Evolutionary conservation across 1,140 invertebrate species (phyloP).

Genomic region (Drosophila equinoxialis): DNA sequence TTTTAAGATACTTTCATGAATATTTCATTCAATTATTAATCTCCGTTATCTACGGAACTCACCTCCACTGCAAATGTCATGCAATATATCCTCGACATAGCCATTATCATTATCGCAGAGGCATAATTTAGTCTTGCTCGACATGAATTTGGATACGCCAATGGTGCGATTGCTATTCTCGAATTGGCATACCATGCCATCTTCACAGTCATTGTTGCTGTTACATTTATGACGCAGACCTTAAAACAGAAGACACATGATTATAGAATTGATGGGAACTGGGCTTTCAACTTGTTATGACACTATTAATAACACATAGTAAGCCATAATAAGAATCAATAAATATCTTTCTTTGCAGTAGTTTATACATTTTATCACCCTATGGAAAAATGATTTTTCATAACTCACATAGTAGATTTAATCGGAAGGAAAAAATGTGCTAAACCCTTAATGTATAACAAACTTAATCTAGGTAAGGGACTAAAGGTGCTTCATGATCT

Average conservation of each 20-base stretch:
- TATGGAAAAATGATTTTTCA: no score
- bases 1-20: not conserved
- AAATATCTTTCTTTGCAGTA: no score
- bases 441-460: no score
- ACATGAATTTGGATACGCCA: conserved; percentile 76
- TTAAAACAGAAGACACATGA: conserved; percentile 48
- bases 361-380: no score
- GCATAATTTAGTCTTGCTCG: conserved; percentile 84
- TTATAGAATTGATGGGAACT: not conserved
- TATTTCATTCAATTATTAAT: not conserved
- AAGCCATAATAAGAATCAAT: no score
- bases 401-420: no score
- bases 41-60: not conserved
- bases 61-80: conserved; percentile 85
- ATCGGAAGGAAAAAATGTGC: no score
- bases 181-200: conserved; percentile 84
- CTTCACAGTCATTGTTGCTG: conserved; percentile 84
- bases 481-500: no score
- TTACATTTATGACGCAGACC: conserved; percentile 84
- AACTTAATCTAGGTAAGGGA: no score
- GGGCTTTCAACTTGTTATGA: no score
- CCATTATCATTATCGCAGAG: conserved; percentile 85
- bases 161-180: conserved; percentile 84
- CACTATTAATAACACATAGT: no score
- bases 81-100: conserved; percentile 83